Evolutionary conservation across 1,140 invertebrate species (phyloP), one percentile per base, ranked within the genome.

Genomic region (Drosophila nannoptera): DNA sequence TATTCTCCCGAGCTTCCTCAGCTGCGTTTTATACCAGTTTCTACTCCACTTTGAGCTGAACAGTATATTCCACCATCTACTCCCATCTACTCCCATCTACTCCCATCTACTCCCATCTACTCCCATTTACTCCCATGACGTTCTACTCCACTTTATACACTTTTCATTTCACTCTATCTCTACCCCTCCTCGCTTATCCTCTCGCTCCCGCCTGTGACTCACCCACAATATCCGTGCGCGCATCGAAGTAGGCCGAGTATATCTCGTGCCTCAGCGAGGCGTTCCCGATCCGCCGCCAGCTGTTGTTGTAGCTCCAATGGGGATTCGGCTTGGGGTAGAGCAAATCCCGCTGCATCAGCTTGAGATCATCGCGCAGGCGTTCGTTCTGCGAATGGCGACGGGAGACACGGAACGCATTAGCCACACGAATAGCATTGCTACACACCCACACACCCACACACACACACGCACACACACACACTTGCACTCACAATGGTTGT

Each of bases 231-330:
- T 88, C 77, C 29, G 82, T 78, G 16, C 88, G 62, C 5, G 53
- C 38, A 87, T 89, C 88, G 32, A 89, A 89, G 49, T 88, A 89
- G 2, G 88, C 88, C 4, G 88, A 77, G 48, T 87, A 89, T 11
- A 89, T 83, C 32, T 87, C 73, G 38, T 88, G 87, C 12, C 78
- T 45, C 6, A 76, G 48, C 3, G 75, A 46, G 8, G 73, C 33
- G 31, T 87, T 80, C 0, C 88, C 88, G 5, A 89, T 87, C n/a
- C 58, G 56, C 2, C 82, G 75, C 88, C 88, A 89, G 33, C 73
- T 80, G 55, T 89, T 88, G 55, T 61, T 81, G 52, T 89, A 89
- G 54, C 69, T 56, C 88, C 88, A 89, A 22, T 84, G 56, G 0
- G 73, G 77, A 66, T 78, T 81, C 0, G 87, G 87, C 38, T 83